Evolutionary conservation across 2,113 vertebrate species (phyloP).

Genomic region (Neolamprologus cancellatus): DNA sequence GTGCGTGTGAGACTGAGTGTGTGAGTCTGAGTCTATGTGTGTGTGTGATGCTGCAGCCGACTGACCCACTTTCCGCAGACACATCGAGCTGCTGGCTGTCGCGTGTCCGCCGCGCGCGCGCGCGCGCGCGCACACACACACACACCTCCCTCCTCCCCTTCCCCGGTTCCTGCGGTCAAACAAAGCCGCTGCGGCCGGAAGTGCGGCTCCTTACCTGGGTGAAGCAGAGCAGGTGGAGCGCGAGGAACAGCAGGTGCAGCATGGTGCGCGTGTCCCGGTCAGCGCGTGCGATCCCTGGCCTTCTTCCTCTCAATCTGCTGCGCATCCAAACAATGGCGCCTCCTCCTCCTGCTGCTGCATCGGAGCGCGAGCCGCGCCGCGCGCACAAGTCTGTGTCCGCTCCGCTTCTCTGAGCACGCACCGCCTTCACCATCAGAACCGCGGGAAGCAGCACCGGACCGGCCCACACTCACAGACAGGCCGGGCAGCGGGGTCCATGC

Average conservation of each 20-base stretch:
- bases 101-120: neutral
- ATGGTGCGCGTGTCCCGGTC: conserved; percentile 8
- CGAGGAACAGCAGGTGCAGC: conserved; percentile 17
- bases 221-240: conserved; percentile 22
- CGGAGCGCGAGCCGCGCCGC: conserved; percentile 24
- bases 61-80: conserved; percentile 69
- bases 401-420: neutral
- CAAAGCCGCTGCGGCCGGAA: neutral
- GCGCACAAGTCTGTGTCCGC: neutral
- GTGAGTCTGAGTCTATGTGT: neutral
- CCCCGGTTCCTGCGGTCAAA: neutral
- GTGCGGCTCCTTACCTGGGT: conserved; percentile 49
- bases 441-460: neutral
- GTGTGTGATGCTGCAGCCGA: conserved; percentile 30
- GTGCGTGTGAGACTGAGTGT: neutral
- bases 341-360: conserved; percentile 37
- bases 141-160: neutral
- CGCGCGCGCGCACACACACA: fast-evolving
- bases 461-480: neutral
- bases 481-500: conserved; percentile 24
- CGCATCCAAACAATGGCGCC: conserved; percentile 71
- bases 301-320: conserved; percentile 36
- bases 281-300: neutral
- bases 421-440: neutral
- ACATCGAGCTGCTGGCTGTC: conserved; percentile 26